Percentiles rank a stretch among this genome's conserved stretches.
Conservation (phyloP, 2,888 invertebrate species). For the Amblyjoppa fuscipennis region DNA sequence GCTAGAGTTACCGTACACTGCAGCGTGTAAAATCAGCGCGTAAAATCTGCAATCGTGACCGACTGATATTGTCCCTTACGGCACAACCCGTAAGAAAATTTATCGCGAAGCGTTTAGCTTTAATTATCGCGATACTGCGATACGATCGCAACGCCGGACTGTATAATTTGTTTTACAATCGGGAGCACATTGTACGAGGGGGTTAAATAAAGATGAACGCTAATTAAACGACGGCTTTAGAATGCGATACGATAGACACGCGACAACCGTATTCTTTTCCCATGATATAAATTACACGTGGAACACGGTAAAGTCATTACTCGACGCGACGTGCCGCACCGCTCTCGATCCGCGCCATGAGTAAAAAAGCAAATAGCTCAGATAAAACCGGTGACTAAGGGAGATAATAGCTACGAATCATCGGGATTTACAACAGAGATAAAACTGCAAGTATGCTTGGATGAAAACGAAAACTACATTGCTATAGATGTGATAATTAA, state of each 20-base stretch:
- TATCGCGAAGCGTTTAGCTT: conserved; percentile 76
- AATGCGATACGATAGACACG: conserved; percentile 17
- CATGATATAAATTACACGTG: conserved; percentile 30
- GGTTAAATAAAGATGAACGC: conserved; percentile 74
- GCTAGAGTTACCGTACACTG: not conserved
- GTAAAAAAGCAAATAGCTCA: conserved; percentile 13
- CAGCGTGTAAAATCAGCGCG: not conserved
- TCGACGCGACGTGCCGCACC: not conserved
- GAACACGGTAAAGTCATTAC: conserved; percentile 22
- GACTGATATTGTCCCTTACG: not conserved
- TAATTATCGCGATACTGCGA: conserved; percentile 82
- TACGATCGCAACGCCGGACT: conserved; percentile 76
- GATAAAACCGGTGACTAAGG: conserved; percentile 38
- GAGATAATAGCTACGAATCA: conserved; percentile 7
- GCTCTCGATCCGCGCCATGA: conserved; percentile 4
- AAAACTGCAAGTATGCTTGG: not conserved
- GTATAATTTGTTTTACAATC: conserved; percentile 78
- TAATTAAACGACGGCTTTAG: conserved; percentile 66
- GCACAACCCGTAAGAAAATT: conserved; percentile 2
- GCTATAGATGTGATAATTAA: not conserved
- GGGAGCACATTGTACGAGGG: conserved; percentile 66
- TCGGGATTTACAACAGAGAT: not conserved
- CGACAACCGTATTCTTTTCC: conserved; percentile 19
- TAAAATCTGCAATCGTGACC: not conserved
- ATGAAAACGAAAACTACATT: not conserved